Evolutionary conservation across 2,113 vertebrate genomes (phyloP).

Genomic region (Podilymbus podiceps): DNA sequence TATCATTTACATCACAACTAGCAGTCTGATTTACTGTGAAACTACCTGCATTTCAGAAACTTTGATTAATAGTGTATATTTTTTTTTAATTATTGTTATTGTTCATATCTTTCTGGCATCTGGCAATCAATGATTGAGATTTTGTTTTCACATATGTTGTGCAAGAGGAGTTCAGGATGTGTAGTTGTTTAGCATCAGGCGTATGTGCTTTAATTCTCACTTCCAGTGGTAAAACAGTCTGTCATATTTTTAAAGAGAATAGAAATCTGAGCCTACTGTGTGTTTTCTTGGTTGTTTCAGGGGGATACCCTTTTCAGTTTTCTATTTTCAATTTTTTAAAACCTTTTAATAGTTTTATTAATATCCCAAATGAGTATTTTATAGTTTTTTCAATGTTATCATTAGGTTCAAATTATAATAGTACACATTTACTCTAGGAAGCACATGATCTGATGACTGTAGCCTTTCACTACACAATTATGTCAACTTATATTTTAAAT

Average conservation of each 20-base stretch:
- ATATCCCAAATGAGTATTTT: not conserved
- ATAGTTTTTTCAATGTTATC: not conserved
- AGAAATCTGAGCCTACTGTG: conserved; percentile 33
- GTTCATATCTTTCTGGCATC: conserved; percentile 62
- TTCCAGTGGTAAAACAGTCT: conserved; percentile 76
- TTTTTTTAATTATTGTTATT: conserved; percentile 15
- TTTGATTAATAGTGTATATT: conserved; percentile 4
- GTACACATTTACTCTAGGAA: not conserved
- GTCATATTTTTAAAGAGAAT: conserved; percentile 62
- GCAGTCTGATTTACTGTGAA: conserved; percentile 20
- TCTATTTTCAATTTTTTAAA: not conserved
- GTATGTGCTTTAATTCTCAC: conserved; percentile 72
- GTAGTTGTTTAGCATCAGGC: conserved; percentile 71
- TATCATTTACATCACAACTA: conserved; percentile 33
- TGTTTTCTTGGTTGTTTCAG: not conserved
- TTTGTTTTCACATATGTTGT: conserved; percentile 74
- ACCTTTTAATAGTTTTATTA: not conserved
- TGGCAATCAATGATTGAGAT: conserved; percentile 61
- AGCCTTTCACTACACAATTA: not conserved
- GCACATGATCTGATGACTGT: not conserved
- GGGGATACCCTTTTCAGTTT: conserved; percentile 44
- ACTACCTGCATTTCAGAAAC: conserved; percentile 51
- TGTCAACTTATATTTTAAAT: not conserved
- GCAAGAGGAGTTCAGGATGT: conserved; percentile 69
- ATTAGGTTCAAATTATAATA: not conserved